A percentile compares a stretch with the other conserved stretches of the same genome.
These are phyloP conservation scores for Cantharis nigra DNA, from an alignment of 2,888 invertebrate species.

Conservation along the genomic window DNA sequence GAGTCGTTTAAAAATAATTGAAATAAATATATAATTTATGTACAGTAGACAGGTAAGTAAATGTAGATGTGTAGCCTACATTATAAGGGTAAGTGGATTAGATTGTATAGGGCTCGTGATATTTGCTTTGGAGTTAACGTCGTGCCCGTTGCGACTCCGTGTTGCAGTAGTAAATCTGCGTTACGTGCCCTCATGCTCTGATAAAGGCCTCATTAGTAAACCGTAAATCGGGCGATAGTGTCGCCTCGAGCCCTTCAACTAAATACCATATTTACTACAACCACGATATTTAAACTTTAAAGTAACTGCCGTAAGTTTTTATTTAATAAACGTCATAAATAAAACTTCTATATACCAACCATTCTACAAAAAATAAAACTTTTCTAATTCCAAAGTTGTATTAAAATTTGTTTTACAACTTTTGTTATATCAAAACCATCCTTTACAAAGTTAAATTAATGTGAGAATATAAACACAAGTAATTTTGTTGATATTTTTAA, in stretches of 20 bases:
- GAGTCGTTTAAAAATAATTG: slow-evolving; percentile 5
- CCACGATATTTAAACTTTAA: slow-evolving; percentile 35
- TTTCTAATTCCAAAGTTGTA: not conserved
- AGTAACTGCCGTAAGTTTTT: slow-evolving; percentile 35
- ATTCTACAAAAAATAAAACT: not conserved
- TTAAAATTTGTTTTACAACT: not conserved
- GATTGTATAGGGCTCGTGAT: slow-evolving; percentile 34
- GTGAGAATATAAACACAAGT: not conserved
- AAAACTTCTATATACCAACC: slow-evolving; percentile 20
- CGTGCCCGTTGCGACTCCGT: slow-evolving; percentile 37
- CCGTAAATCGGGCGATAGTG: slow-evolving; percentile 55
- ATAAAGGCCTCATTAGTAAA: slow-evolving; percentile 60
- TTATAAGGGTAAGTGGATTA: slow-evolving; percentile 20
- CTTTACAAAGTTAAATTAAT: not conserved
- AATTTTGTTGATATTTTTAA: not conserved
- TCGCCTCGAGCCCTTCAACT: slow-evolving; percentile 39
- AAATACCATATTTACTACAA: slow-evolving; percentile 38
- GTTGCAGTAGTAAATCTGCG: slow-evolving; percentile 56
- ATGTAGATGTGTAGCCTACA: slow-evolving; percentile 7
- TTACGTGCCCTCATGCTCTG: slow-evolving; percentile 57
- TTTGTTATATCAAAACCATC: not conserved
- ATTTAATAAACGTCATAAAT: slow-evolving; percentile 35
- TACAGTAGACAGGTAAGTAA: slow-evolving; percentile 24
- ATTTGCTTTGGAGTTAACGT: slow-evolving; percentile 50
- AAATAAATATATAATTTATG: slow-evolving; percentile 31